Conservation (phyloP, 1,140 invertebrate species). For the Coptotermes formosanus region DNA sequence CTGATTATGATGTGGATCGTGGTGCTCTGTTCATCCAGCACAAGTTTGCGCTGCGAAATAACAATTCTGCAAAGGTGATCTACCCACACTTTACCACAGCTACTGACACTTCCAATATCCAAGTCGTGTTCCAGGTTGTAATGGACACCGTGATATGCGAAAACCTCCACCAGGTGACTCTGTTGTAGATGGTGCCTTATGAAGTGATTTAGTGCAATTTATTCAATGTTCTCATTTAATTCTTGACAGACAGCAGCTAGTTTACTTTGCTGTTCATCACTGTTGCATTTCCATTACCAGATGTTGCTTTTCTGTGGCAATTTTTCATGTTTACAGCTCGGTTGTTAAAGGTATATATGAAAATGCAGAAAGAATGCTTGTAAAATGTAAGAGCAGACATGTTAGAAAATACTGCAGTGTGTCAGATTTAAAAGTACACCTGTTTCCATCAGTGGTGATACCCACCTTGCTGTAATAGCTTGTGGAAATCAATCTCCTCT, state of each 20-base stretch:
- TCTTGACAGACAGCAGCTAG: neutral
- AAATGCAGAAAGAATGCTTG: too few relatives aligned
- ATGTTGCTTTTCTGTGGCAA: neutral
- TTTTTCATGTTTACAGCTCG: neutral
- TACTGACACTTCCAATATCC: constrained; percentile 64
- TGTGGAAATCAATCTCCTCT: too few relatives aligned
- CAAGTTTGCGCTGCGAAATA: constrained; percentile 59
- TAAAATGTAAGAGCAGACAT: too few relatives aligned
- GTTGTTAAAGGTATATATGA: too few relatives aligned
- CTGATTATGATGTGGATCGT: constrained; percentile 62
- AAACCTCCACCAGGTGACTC: constrained; percentile 56
- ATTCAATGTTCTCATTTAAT: neutral
- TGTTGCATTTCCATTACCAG: neutral
- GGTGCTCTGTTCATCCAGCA: constrained; percentile 57
- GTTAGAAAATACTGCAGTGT: too few relatives aligned
- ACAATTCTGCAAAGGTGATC: constrained; percentile 57
- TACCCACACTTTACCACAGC: constrained; percentile 66
- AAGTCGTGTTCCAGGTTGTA: constrained; percentile 59
- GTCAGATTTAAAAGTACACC: too few relatives aligned
- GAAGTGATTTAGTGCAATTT: neutral
- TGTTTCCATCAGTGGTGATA: too few relatives aligned
- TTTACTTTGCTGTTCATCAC: neutral
- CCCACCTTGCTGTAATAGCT: too few relatives aligned
- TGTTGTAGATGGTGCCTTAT: constrained; percentile 42
- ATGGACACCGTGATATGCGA: constrained; percentile 61